phyloP scores from a whole-genome alignment of 2,113 vertebrate species.

The Microcebus tavaratra region DNA sequence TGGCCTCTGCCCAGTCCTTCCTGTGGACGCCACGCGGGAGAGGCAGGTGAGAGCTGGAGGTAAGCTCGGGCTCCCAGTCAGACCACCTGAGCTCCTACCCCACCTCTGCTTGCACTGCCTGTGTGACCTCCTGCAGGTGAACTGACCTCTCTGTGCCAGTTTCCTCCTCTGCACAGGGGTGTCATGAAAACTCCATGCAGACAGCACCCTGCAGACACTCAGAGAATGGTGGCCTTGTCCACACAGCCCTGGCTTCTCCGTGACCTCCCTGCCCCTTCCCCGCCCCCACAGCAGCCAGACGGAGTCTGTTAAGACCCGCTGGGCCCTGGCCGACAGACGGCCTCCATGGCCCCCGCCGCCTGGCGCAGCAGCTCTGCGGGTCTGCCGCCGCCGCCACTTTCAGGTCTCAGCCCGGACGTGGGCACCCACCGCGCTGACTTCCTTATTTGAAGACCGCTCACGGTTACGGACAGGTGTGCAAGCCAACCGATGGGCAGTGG shows the following conservation, averaged over 20 bases:
- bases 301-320: neutral
- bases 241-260: neutral
- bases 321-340: accelerated
- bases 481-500: neutral
- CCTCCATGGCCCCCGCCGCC: neutral
- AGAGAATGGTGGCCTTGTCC: accelerated
- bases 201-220: too few relatives aligned
- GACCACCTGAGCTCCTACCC: neutral
- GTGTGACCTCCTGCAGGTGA: neutral
- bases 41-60: neutral
- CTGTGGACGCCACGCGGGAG: neutral
- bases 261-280: neutral
- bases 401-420: neutral
- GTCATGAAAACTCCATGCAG: accelerated
- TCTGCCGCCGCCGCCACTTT: neutral
- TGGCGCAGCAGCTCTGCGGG: neutral
- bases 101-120: neutral
- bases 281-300: neutral
- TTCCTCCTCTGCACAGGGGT: neutral
- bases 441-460: neutral
- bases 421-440: neutral
- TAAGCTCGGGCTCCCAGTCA: neutral
- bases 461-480: neutral
- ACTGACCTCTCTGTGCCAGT: neutral
- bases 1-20: neutral